phyloP scores from a whole-genome alignment of 2,888 invertebrate genomes.

The Cheilosia vulpina region DNA sequence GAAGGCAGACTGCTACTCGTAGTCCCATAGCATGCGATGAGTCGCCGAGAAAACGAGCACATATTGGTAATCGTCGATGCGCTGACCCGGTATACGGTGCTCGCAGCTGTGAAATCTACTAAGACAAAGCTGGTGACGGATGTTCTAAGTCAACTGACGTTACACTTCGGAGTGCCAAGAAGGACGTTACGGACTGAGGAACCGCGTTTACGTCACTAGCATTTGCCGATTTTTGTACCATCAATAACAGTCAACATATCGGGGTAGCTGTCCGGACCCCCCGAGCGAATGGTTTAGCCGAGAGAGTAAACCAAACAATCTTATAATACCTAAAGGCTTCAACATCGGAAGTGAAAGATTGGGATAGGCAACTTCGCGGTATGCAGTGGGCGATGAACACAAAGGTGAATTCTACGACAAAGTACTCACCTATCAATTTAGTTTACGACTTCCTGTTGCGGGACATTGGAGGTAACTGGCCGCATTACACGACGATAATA shows the following conservation, averaged over 20 bases:
- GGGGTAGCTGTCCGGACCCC: constrained; percentile 40
- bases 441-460: constrained; percentile 8
- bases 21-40: neutral
- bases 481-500: constrained; percentile 14
- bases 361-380: constrained; percentile 19
- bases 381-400: constrained; percentile 34
- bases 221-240: constrained; percentile 42
- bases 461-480: constrained; percentile 14
- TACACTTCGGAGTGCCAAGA: constrained; percentile 22
- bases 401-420: constrained; percentile 10
- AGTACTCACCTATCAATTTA: constrained; percentile 17
- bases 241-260: constrained; percentile 33
- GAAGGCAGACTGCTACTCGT: too few relatives aligned
- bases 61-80: constrained; percentile 40
- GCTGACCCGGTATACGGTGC: constrained; percentile 49
- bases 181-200: constrained; percentile 11
- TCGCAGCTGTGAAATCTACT: constrained; percentile 49
- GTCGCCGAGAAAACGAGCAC: constrained; percentile 44
- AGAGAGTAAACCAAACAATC: constrained; percentile 29
- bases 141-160: neutral
- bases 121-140: constrained; percentile 14
- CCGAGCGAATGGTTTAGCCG: constrained; percentile 45
- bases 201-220: constrained; percentile 44
- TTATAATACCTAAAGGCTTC: neutral
- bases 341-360: constrained; percentile 2